Percentiles rank a stretch among this genome's conserved stretches.
phyloP scores from a whole-genome alignment of 2,797 vertebrate species.

The Decapterus maruadsi region DNA sequence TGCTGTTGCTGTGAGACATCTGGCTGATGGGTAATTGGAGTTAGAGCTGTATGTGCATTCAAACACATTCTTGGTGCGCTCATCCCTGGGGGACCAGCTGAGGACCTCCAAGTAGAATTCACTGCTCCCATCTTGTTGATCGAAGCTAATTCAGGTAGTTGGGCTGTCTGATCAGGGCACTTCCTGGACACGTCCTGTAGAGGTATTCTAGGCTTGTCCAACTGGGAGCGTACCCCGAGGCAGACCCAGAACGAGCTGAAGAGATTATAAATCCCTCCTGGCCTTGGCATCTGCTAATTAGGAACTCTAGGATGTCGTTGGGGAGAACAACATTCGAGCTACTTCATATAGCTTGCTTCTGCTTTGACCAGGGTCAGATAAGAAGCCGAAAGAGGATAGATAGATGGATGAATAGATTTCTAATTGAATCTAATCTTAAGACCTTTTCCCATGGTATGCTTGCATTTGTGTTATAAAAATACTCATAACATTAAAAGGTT shows the following conservation, averaged over 20 bases:
- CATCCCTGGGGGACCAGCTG: background rate
- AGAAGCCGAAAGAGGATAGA: conserved; percentile 3
- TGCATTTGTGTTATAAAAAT: conserved; percentile 31
- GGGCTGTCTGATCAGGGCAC: background rate
- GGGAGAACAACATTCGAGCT: conserved; percentile 1
- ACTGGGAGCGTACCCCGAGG: background rate
- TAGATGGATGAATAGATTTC: conserved; percentile 25
- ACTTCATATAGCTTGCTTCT: background rate
- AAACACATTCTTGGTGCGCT: background rate
- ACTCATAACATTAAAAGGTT: conserved; percentile 10
- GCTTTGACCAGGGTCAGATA: background rate
- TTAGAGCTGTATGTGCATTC: background rate
- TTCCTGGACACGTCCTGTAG: conserved; percentile 11
- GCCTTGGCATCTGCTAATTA: conserved; percentile 20
- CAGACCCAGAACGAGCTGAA: conserved; percentile 14
- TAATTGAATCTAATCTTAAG: conserved; percentile 29
- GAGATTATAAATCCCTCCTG: conserved; percentile 29
- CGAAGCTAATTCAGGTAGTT: conserved; percentile 5
- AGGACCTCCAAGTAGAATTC: background rate
- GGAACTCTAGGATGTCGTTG: background rate
- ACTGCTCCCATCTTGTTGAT: conserved; percentile 7
- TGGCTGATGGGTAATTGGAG: background rate
- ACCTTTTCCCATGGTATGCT: conserved; percentile 24
- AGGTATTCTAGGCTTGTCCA: conserved; percentile 27
- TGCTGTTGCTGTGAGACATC: background rate